phyloP scores from a whole-genome alignment of 2,888 invertebrate species.

The Drosophila bunnanda region DNA sequence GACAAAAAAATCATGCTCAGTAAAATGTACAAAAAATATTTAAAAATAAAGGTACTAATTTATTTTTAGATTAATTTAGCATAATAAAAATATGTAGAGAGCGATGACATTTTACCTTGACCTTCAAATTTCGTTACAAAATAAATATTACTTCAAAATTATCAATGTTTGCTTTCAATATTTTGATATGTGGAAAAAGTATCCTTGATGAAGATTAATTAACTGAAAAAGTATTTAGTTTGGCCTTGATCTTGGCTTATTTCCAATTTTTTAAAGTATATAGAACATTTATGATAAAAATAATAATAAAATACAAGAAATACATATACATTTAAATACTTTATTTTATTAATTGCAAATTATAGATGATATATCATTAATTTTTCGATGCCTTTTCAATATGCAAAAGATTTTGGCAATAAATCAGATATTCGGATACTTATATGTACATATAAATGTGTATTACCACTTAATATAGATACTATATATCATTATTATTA shows the following conservation, averaged over 20 bases:
- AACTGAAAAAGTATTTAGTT: background rate
- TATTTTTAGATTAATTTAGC: background rate
- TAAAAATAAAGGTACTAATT: background rate
- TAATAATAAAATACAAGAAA: too few relatives aligned
- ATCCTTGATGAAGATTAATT: background rate
- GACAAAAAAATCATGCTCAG: background rate
- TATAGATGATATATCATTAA: slow-evolving; percentile 1
- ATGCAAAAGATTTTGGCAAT: slow-evolving; percentile 1
- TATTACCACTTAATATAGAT: background rate
- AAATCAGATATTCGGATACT: background rate
- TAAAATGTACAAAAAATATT: background rate
- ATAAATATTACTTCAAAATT: background rate
- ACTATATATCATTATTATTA: too few relatives aligned
- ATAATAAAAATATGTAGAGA: background rate
- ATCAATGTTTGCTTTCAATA: background rate
- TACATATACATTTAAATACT: background rate
- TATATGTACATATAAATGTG: background rate
- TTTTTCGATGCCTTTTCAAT: background rate
- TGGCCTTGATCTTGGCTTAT: background rate
- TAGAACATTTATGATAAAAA: too few relatives aligned
- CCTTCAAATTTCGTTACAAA: background rate
- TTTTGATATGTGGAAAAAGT: background rate
- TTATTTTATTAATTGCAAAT: background rate
- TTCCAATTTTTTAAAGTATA: too few relatives aligned
- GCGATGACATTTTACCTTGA: background rate